These are phyloP conservation scores for Pionites leucogaster DNA, from an alignment of 2,113 vertebrate species.

Conservation along the genomic window DNA sequence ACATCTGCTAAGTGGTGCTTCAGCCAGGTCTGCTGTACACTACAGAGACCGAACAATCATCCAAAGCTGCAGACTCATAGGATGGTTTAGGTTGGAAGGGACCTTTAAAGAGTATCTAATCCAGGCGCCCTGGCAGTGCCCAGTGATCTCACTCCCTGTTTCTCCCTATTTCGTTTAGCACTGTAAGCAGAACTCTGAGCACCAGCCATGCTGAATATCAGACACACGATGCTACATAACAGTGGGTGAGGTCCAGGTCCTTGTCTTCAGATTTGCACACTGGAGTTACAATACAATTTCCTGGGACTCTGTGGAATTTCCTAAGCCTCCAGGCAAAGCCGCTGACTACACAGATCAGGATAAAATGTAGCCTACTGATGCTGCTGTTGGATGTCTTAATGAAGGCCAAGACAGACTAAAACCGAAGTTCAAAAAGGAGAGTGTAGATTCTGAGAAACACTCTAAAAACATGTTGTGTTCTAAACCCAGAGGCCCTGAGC, in stretches of 20 bases:
- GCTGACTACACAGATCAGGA: not conserved
- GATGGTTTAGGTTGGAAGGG: not conserved
- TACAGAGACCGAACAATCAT: not conserved
- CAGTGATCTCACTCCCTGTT: not conserved
- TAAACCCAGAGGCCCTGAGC: not conserved
- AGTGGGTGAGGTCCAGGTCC: not conserved
- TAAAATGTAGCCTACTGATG: not conserved
- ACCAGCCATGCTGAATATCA: not conserved
- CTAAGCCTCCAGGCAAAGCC: not conserved
- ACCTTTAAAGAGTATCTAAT: not conserved
- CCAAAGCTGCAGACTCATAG: not conserved
- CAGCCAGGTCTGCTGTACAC: not conserved
- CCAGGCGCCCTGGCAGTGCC: not conserved
- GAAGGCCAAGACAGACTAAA: not conserved
- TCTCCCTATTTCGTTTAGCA: not conserved
- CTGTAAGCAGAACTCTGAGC: not conserved
- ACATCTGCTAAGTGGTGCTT: not conserved
- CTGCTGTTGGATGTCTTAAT: not conserved
- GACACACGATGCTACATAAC: too few relatives aligned
- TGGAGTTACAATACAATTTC: rapidly evolving
- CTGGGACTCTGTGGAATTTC: not conserved
- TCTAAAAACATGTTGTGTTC: not conserved
- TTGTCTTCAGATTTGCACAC: not conserved
- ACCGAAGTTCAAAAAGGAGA: not conserved
- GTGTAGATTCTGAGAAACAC: not conserved